Conservation (phyloP, 2,797 vertebrate genomes). For the Alca torda region DNA sequence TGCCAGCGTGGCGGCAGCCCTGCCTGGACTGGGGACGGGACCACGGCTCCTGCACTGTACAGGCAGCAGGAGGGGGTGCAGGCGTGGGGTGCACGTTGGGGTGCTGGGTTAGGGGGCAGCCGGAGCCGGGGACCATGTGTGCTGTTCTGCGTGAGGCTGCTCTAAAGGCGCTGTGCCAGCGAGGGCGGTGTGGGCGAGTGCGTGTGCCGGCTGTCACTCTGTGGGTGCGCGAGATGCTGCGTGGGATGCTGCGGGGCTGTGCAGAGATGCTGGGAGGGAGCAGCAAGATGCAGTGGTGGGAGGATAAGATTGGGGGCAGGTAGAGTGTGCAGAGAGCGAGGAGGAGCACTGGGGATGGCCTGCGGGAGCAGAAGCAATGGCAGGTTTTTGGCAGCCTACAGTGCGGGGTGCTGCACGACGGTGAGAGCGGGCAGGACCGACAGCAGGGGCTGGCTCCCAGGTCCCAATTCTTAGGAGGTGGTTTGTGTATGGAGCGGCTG, state of each 20-base stretch:
- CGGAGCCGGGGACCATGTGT: background rate
- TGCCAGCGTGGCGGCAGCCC: background rate
- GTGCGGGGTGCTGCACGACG: background rate
- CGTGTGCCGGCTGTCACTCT: background rate
- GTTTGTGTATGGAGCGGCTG: background rate
- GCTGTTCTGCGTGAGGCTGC: background rate
- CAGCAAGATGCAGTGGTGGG: background rate
- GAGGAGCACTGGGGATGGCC: background rate
- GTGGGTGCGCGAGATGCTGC: background rate
- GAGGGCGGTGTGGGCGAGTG: accelerated
- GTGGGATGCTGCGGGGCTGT: background rate
- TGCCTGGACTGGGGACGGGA: background rate
- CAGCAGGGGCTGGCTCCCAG: background rate
- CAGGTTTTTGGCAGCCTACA: background rate
- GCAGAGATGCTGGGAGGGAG: background rate
- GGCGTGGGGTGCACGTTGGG: accelerated
- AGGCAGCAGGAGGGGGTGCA: background rate
- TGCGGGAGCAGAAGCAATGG: background rate
- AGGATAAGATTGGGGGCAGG: background rate
- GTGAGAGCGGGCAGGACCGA: background rate
- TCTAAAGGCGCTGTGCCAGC: background rate
- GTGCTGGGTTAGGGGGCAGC: background rate
- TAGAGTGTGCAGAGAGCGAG: background rate
- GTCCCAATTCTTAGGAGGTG: background rate
- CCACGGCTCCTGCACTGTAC: background rate